Evolutionary conservation across 2,113 vertebrate species (phyloP).

Genomic region (Lates calcarifer): DNA sequence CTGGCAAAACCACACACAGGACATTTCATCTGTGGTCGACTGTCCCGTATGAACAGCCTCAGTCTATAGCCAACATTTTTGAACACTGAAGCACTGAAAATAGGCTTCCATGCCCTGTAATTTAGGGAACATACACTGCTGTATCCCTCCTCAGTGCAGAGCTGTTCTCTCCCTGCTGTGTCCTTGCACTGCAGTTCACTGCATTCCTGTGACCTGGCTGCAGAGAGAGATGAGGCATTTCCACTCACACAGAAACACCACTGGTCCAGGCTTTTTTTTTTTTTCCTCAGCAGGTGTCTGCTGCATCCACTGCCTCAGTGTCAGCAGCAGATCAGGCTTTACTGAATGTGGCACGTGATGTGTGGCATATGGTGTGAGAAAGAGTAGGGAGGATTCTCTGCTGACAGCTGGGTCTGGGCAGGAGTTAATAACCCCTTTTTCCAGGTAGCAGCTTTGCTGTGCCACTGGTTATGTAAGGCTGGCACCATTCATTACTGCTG

Average conservation of each 20-base stretch:
- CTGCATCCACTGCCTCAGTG: conserved; percentile 3
- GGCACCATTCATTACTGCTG: conserved; percentile 38
- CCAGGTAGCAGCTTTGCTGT: conserved; percentile 74
- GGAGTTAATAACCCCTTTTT: conserved; percentile 66
- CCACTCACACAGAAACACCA: background rate
- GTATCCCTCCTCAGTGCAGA: background rate
- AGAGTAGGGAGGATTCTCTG: conserved; percentile 51
- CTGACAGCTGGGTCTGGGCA: conserved; percentile 71
- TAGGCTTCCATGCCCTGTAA: background rate
- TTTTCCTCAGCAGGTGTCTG: conserved; percentile 46
- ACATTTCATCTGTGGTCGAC: conserved; percentile 18
- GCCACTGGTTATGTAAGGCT: conserved; percentile 68
- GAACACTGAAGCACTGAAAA: background rate
- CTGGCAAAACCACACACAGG: conserved; percentile 28
- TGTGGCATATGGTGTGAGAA: conserved; percentile 70
- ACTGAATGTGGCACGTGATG: conserved; percentile 48
- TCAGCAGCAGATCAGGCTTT: conserved; percentile 14
- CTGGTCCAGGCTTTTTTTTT: conserved; percentile 1
- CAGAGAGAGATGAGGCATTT: background rate
- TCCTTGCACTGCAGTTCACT: background rate
- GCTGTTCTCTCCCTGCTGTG: background rate
- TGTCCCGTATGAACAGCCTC: background rate
- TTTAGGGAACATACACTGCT: background rate
- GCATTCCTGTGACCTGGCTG: conserved; percentile 5
- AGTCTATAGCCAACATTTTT: background rate